Evolutionary conservation across 2,113 vertebrate species (phyloP).

Genomic region (Brachypteracias leptosomus): DNA sequence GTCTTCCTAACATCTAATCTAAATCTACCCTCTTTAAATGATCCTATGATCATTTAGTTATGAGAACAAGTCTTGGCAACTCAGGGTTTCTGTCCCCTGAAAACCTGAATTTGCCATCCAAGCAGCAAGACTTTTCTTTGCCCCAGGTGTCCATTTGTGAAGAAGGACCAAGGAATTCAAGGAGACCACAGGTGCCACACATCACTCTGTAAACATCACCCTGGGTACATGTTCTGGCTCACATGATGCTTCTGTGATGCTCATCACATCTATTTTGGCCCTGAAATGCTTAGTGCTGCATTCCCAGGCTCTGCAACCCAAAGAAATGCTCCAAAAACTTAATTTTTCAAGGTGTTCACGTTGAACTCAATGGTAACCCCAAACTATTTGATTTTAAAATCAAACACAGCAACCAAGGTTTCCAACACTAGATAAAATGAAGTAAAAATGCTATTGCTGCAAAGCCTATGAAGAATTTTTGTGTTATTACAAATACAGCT

Average conservation of each 20-base stretch:
- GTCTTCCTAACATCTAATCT: too few relatives aligned
- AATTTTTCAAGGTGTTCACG: not conserved
- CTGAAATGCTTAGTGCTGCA: not conserved
- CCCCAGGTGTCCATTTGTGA: not conserved
- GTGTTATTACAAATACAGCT: accelerated
- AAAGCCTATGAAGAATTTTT: not conserved
- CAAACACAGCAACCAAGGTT: not conserved
- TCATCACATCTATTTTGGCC: not conserved
- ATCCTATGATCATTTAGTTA: not conserved
- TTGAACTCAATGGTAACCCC: not conserved
- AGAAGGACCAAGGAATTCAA: not conserved
- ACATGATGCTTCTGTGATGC: not conserved
- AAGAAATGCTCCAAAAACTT: not conserved
- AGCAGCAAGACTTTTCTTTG: not conserved
- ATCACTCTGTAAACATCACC: not conserved
- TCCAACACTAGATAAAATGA: not conserved
- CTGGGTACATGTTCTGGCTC: not conserved
- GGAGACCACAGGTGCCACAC: not conserved
- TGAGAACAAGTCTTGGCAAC: not conserved
- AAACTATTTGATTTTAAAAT: not conserved
- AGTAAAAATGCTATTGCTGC: not conserved
- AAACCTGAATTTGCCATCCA: not conserved
- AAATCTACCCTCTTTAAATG: too few relatives aligned
- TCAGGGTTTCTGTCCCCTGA: not conserved
- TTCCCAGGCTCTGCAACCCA: not conserved